Evolutionary conservation across 2,888 invertebrate genomes (phyloP).

Genomic region (Penaeus monodon): DNA sequence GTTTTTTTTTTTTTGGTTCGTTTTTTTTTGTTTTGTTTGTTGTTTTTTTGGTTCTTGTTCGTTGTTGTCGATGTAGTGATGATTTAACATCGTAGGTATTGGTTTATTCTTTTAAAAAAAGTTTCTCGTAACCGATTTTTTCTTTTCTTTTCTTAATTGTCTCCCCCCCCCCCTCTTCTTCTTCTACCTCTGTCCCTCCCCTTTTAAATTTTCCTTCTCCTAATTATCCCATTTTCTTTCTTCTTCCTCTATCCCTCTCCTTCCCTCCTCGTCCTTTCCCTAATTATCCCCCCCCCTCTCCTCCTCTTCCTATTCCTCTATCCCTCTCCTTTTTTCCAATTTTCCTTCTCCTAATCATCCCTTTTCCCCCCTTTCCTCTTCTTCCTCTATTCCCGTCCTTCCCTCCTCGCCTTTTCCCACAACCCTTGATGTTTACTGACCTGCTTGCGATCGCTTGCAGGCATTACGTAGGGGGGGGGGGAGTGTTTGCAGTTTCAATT

Average conservation of each 20-base stretch:
- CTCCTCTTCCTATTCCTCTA: neutral
- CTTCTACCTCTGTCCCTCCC: neutral
- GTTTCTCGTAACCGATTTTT: too few relatives aligned
- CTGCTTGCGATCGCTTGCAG: too few relatives aligned
- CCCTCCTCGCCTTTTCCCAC: constrained; percentile 12
- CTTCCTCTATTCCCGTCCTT: neutral
- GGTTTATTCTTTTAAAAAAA: too few relatives aligned
- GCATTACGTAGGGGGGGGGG: too few relatives aligned
- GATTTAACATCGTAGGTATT: too few relatives aligned
- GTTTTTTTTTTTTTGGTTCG: too few relatives aligned
- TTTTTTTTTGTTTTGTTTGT: too few relatives aligned
- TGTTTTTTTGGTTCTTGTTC: neutral
- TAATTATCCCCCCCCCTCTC: neutral
- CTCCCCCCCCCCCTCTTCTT: neutral
- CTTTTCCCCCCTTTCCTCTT: neutral
- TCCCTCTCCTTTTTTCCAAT: neutral
- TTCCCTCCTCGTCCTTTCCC: neutral
- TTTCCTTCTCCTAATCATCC: neutral
- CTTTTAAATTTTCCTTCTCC: neutral
- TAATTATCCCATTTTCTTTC: neutral
- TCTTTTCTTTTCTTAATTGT: too few relatives aligned
- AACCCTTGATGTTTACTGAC: neutral
- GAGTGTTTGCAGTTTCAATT: too few relatives aligned
- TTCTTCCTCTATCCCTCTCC: neutral
- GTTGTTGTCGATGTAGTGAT: neutral